Base-by-base conservation (phyloP, 2,888 invertebrate species). In the Thumatha senex region DNA sequence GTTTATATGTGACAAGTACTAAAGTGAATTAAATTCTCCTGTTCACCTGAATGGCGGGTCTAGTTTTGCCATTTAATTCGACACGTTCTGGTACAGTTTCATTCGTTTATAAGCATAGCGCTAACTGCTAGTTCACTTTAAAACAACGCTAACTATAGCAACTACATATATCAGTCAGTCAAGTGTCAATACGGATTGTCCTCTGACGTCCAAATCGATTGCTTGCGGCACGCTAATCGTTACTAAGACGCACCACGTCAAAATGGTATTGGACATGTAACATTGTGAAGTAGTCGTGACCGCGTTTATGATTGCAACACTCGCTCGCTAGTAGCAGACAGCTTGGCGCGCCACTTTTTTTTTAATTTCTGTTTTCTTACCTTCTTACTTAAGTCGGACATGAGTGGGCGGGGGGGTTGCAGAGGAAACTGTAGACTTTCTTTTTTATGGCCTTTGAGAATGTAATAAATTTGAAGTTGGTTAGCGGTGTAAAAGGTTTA, bases 291-390 rank as follows among this genome's bases (percentile, higher is more conserved):
- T 62, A 56, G 55, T 65, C 72, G 70, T 67, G 71, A 59, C 67
- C 74, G 72, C 72, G 63, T 62, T 67, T 62, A 63, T 59, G 67
- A 66, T 81, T 77, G 74, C 78, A 76, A 76, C 82, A 78, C 64
- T 67, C 69, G 68, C 61, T 70, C 69, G 68, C 61, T 71, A 70
- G 74, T 72, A 76, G 76, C 87, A 89, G 89, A 90, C 89, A 79
- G 89, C 89, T 82, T 89, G 89, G 89, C 89, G 89, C 89, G 89
- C 86, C 82, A 84, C 82, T 84, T 88, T 87, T 86, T 82, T 78
- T 73, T 48, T 63, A 81, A 76, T 80, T 77, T 75, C 67, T 82
- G 79, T 76, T 79, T 80, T 78, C 74, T 77, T 60, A 76, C 77
- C 79, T 80, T 78, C 74, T 77, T 60, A 76, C 77, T 79, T 81